A percentile compares a stretch with the other conserved stretches of the same genome.
phyloP scores from a whole-genome alignment of 2,113 vertebrate genomes.

The Gulo gulo region DNA sequence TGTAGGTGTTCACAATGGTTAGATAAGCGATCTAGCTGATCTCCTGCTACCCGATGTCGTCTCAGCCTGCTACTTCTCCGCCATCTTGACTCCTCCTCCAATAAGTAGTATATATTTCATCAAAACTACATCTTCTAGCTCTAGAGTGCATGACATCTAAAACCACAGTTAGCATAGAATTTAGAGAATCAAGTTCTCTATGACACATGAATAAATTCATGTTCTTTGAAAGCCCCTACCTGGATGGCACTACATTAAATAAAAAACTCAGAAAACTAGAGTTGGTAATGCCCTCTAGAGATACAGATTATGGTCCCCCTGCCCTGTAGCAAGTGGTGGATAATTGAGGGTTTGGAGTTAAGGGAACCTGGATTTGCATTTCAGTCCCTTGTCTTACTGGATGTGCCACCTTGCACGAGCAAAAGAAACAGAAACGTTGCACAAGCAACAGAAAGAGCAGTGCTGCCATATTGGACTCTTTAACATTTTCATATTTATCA shows the following conservation, averaged over 20 bases:
- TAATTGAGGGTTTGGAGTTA: not conserved
- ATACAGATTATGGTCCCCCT: fast-evolving
- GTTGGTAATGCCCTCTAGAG: fast-evolving
- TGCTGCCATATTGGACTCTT: not conserved
- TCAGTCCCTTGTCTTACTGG: not conserved
- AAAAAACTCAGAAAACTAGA: not conserved
- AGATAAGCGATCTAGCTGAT: too few species aligned
- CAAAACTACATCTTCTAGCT: not conserved
- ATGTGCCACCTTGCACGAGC: too few species aligned
- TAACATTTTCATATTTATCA: not conserved
- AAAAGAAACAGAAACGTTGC: too few species aligned
- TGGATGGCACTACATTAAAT: not conserved
- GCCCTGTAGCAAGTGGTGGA: not conserved
- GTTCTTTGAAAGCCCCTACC: not conserved
- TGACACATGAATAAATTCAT: not conserved
- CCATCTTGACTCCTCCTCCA: too few species aligned
- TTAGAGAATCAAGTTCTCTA: not conserved
- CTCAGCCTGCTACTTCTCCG: too few species aligned
- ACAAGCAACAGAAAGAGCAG: too few species aligned
- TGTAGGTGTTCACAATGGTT: too few species aligned
- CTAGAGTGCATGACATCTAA: not conserved
- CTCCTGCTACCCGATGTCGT: too few species aligned
- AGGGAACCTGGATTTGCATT: not conserved
- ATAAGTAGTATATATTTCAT: not conserved
- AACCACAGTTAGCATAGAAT: not conserved